Evolutionary conservation across 37 sponge, comb jelly and placozoan genomes (phyloP).

Genomic region (Spongia lamella): DNA sequence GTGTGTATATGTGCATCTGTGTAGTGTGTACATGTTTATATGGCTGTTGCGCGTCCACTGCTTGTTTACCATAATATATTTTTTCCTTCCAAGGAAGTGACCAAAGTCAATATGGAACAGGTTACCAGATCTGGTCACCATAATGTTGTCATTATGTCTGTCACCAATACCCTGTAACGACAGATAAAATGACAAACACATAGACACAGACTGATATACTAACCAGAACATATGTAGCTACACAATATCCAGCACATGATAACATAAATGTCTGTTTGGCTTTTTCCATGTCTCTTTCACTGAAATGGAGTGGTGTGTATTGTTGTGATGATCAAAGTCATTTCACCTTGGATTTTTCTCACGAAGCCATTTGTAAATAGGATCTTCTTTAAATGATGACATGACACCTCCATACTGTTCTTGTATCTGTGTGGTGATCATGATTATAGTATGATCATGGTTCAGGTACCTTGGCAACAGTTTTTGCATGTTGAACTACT

Average conservation of each 20-base stretch:
- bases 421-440: no score
- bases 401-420: constrained; percentile 58
- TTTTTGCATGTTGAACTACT: constrained; percentile 87
- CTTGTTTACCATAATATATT: constrained; percentile 38
- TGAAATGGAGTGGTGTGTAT: no score
- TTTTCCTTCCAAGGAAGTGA: constrained; percentile 94
- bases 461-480: constrained; percentile 85
- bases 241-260: constrained; percentile 96
- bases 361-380: constrained; percentile 78
- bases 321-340: no score
- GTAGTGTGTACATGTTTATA: no score
- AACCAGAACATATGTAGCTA: constrained; percentile 90
- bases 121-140: constrained; percentile 87
- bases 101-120: constrained; percentile 99
- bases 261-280: constrained; percentile 79
- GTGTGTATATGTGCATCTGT: no score
- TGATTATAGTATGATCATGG: no score
- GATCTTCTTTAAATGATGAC: constrained; percentile 82
- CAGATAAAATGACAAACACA: no score
- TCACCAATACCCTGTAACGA: constrained; percentile 97
- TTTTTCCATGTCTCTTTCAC: constrained; percentile 49
- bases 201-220: no score
- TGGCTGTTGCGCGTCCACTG: no score
- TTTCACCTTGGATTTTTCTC: constrained; percentile 76
- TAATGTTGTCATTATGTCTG: constrained; percentile 95